Percentiles rank a stretch among this genome's conserved stretches.
phyloP scores from a whole-genome alignment of 2,797 vertebrate species.

The Oceanodroma leucorhoa region DNA sequence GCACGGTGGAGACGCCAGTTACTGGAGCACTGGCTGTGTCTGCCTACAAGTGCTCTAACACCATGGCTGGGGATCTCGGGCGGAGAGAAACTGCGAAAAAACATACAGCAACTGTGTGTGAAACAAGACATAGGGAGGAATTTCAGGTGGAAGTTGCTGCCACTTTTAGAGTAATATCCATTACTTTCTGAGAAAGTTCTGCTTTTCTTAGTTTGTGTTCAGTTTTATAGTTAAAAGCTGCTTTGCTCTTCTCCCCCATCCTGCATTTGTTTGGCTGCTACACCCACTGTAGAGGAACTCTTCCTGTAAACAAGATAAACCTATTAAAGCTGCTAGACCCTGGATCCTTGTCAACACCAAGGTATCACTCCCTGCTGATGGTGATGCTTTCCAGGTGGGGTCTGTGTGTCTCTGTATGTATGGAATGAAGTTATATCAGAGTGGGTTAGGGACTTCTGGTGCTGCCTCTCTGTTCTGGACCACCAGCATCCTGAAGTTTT shows the following conservation, averaged over 20 bases:
- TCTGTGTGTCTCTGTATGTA: neutral
- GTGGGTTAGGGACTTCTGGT: neutral
- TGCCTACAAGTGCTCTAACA: neutral
- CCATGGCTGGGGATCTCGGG: neutral
- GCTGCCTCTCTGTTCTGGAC: neutral
- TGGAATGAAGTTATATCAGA: neutral
- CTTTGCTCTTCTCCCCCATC: neutral
- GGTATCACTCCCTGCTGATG: neutral
- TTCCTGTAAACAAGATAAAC: neutral
- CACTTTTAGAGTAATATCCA: neutral
- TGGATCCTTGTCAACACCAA: neutral
- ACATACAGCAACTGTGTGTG: neutral
- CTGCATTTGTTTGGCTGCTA: neutral
- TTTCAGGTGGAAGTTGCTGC: neutral
- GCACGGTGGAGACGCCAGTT: neutral
- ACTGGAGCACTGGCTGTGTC: neutral
- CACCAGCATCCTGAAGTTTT: neutral
- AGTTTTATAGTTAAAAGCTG: neutral
- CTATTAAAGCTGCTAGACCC: neutral
- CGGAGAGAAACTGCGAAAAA: neutral
- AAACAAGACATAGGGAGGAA: neutral
- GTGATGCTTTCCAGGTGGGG: neutral
- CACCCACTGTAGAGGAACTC: neutral
- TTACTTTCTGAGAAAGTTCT: neutral
- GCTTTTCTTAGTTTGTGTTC: neutral